phyloP scores from a whole-genome alignment of 2,113 vertebrate genomes.

The Erythrocebus patas region DNA sequence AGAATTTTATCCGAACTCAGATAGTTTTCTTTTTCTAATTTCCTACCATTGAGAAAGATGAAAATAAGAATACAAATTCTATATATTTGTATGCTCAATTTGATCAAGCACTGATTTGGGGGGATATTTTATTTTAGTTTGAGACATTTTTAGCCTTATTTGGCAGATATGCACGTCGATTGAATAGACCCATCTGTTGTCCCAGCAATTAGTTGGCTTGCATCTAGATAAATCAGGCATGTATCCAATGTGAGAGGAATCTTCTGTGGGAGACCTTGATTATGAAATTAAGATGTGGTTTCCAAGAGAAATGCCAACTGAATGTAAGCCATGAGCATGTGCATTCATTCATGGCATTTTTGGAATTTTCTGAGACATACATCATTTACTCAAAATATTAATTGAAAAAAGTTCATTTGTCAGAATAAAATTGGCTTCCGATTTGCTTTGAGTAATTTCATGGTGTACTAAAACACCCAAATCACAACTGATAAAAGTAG shows the following conservation, averaged over 20 bases:
- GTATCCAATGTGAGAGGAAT: conserved; percentile 35
- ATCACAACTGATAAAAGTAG: not conserved
- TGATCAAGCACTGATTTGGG: conserved; percentile 38
- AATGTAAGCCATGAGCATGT: conserved; percentile 34
- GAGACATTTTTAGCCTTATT: conserved; percentile 30
- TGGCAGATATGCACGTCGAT: conserved; percentile 51
- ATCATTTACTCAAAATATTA: conserved; percentile 49
- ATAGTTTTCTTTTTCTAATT: conserved; percentile 16
- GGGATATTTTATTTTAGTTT: conserved; percentile 40
- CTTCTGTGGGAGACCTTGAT: conserved; percentile 51
- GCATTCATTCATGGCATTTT: conserved; percentile 40
- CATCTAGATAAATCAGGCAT: conserved; percentile 50
- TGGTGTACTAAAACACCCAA: not conserved
- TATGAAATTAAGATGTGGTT: conserved; percentile 57
- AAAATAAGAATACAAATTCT: not conserved
- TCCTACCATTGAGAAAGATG: not conserved
- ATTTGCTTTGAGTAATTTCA: not conserved
- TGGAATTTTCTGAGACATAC: not conserved
- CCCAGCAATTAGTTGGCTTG: conserved; percentile 62
- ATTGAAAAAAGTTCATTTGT: conserved; percentile 54
- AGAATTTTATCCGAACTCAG: not conserved
- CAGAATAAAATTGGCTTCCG: not conserved
- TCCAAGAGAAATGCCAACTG: conserved; percentile 47
- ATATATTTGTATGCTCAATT: not conserved
- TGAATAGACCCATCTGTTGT: conserved; percentile 74